Evolutionary conservation across 2,797 vertebrate genomes (phyloP), one percentile per base, ranked within the genome.

Genomic region (Pseudocheirus occidentalis): DNA sequence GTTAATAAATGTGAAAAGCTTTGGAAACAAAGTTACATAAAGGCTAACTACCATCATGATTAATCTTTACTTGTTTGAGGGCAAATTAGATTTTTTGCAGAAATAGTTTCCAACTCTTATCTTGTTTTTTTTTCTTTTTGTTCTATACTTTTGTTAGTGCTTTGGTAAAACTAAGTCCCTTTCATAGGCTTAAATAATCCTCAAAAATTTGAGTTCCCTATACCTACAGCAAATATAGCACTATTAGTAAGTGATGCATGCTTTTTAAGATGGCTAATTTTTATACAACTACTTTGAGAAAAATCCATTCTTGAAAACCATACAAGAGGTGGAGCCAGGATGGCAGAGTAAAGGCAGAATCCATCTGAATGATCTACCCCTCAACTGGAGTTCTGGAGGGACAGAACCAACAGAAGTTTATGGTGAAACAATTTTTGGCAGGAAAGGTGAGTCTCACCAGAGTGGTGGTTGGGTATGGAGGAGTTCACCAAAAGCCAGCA

Each of bases 261-360:
- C 14, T n/a, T n/a, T 66, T 66, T n/a, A n/a, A 7, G 62, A 66
- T 66, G 0, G 2, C 11, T 62, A 31, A 62, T 62, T 66, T 40
- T 16, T 66, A n/a, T 1, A 54, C 53, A 54, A 54, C 11, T 54
- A n/a, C 62, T 66, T n/a, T 66, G 62, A n/a, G 31, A 34, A n/a
- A 66, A 66, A 66, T 66, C 5, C 14, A n/a, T n/a, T 66, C 34
- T n/a, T 66, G 34, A 66, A 18, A n/a, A 66, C 62, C 62, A 66
- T 0, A 40, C 3, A 0, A 40, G n/a, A 73, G 1, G 18, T 40
- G 0, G 5, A 73, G 18, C 0, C 66, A 73, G 40, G 28, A 40
- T 73, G n/a, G 6, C n/a, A 40, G 6, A 73, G 4, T 73, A 73
- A 40, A 73, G 18, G 34, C 6, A 10, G 6, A 40, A 40, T 40